A percentile compares a stretch with the other conserved stretches of the same genome.
These are phyloP conservation scores for Hyposmocoma kahamanoa DNA, from an alignment of 1,140 invertebrate species.

Conservation along the genomic window DNA sequence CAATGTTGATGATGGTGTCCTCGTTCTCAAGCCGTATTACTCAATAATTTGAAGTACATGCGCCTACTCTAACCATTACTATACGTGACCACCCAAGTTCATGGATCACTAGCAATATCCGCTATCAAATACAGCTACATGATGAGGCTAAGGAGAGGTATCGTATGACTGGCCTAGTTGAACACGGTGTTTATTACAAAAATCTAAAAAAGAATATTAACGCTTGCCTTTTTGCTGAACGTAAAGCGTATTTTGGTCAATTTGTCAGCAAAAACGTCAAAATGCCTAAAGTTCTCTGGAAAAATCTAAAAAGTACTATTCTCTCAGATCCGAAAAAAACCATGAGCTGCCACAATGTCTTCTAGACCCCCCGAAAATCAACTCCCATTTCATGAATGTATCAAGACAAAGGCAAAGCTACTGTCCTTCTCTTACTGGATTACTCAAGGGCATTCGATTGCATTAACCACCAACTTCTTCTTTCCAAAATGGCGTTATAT, in stretches of 20 bases:
- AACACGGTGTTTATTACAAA: neutral
- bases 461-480: neutral
- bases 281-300: neutral
- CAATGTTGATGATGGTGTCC: neutral
- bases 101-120: neutral
- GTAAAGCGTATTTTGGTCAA: neutral
- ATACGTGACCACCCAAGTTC: neutral
- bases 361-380: neutral
- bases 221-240: neutral
- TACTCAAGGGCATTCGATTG: neutral
- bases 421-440: neutral
- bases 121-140: neutral
- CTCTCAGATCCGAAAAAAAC: neutral
- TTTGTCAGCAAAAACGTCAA: neutral
- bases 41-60: neutral
- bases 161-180: neutral
- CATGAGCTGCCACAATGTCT: neutral
- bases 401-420: neutral
- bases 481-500: neutral
- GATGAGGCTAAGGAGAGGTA: neutral
- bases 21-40: neutral
- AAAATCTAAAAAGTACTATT: neutral
- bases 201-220: neutral
- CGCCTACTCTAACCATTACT: neutral
- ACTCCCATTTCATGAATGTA: neutral